Conservation (phyloP, 2,113 vertebrate genomes). For the Saimiri boliviensis region DNA sequence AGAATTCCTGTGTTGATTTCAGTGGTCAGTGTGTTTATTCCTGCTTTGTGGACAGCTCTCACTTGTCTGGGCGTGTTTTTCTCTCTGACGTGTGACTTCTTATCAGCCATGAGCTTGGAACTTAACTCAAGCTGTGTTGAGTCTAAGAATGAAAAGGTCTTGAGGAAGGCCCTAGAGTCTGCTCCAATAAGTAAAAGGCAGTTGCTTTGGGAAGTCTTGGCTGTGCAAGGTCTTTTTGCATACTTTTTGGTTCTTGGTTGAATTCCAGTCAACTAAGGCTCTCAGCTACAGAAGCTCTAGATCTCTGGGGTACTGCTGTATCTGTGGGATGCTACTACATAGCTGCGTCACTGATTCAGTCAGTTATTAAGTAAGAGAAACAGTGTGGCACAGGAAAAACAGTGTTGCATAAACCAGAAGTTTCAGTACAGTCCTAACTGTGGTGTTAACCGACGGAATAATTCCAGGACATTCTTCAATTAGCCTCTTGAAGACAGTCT, state of each 20-base stretch:
- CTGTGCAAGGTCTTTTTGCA: not conserved
- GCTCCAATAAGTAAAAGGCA: not conserved
- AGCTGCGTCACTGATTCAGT: not conserved
- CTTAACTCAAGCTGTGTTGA: not conserved
- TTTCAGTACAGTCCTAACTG: not conserved
- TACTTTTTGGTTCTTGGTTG: not conserved
- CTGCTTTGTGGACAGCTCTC: not conserved
- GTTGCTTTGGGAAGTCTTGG: not conserved
- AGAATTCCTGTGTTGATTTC: not conserved
- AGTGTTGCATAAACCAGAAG: not conserved
- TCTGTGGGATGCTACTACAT: not conserved
- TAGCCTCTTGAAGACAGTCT: not conserved
- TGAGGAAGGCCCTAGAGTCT: not conserved
- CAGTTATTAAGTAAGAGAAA: not conserved
- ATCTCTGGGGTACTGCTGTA: not conserved
- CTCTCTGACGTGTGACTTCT: not conserved
- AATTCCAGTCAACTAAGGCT: not conserved
- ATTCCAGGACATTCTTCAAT: not conserved
- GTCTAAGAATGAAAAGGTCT: not conserved
- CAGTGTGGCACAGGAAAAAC: not conserved
- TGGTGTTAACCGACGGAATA: not conserved
- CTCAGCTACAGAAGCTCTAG: not conserved
- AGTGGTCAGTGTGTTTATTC: not conserved
- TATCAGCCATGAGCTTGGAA: not conserved
- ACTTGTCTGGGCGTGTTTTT: not conserved